Percentiles rank a stretch among this genome's conserved stretches.
Evolutionary conservation across 1,140 invertebrate genomes (phyloP).

Genomic region (Drosophila pandora): DNA sequence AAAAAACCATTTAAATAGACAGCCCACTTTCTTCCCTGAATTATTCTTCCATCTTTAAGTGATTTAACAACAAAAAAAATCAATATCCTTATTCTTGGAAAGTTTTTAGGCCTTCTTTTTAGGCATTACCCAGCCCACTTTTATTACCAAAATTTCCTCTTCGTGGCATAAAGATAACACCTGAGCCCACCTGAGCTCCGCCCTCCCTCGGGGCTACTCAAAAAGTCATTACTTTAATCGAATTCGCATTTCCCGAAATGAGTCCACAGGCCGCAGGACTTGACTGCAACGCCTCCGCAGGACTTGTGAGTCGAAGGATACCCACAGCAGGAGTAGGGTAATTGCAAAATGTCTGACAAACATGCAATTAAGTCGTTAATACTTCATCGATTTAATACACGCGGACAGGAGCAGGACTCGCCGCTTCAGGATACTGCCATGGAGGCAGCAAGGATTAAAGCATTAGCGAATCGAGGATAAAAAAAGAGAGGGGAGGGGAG

Average conservation of each 20-base stretch:
- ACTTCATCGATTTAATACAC: conserved; percentile 80
- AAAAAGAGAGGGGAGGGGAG: not conserved
- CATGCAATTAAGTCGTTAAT: conserved; percentile 83
- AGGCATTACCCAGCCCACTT: not conserved
- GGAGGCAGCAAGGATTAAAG: conserved; percentile 66
- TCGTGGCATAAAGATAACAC: not conserved
- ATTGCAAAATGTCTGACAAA: conserved; percentile 73
- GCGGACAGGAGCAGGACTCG: conserved; percentile 48
- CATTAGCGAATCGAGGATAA: conserved; percentile 63
- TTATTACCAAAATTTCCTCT: not conserved
- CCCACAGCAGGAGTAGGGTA: conserved; percentile 8
- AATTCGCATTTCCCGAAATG: conserved; percentile 75
- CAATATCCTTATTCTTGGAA: conserved; percentile 11
- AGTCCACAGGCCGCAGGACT: conserved; percentile 42
- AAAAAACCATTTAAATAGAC: no score
- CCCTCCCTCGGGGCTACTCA: conserved; percentile 31
- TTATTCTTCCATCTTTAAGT: conserved; percentile 14
- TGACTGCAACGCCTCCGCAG: conserved; percentile 62
- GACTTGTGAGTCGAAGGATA: conserved; percentile 9
- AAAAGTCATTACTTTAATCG: conserved; percentile 81
- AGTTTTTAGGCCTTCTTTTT: conserved; percentile 16
- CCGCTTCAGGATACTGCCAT: conserved; percentile 9
- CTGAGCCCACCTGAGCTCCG: conserved; percentile 5
- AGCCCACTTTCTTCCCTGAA: not conserved
- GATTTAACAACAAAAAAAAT: conserved; percentile 22